Evolutionary conservation across 2,113 vertebrate genomes (phyloP).

Genomic region (Scolopax mira): DNA sequence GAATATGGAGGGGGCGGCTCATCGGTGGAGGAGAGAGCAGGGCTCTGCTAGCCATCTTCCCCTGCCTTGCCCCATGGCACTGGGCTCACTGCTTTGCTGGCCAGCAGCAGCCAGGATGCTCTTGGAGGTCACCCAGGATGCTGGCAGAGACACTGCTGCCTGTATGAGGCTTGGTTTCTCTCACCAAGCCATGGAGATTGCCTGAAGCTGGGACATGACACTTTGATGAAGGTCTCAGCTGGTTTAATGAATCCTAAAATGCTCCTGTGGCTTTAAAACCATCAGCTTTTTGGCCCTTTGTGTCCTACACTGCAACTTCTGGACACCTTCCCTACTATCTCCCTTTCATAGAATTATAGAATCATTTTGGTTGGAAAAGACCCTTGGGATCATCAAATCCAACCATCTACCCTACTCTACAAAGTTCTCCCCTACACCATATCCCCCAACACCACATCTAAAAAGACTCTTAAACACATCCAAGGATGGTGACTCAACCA

Average conservation of each 20-base stretch:
- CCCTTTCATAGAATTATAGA: neutral
- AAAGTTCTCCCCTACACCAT: too few relatives aligned
- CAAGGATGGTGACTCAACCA: too few relatives aligned
- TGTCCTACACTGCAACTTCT: neutral
- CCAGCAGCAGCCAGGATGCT: neutral
- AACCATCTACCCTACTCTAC: too few relatives aligned
- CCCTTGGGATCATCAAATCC: too few relatives aligned
- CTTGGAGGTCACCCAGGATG: neutral
- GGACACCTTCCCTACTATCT: neutral
- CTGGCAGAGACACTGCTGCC: neutral
- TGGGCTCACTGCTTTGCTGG: neutral
- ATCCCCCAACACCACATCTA: too few relatives aligned
- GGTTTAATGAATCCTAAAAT: neutral
- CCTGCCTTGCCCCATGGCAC: neutral
- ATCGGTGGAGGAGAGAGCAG: neutral
- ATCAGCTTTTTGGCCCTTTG: neutral
- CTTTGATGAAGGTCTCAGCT: neutral
- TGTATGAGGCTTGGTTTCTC: neutral
- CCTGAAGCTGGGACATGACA: neutral
- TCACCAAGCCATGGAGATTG: neutral
- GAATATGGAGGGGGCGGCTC: neutral
- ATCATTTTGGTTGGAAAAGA: too few relatives aligned
- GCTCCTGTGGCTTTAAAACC: neutral
- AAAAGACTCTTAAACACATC: too few relatives aligned
- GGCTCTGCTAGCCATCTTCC: neutral